Percentiles rank a stretch among this genome's conserved stretches.
Conservation (phyloP, 2,888 invertebrate species). For the Auanema freiburgensis region DNA sequence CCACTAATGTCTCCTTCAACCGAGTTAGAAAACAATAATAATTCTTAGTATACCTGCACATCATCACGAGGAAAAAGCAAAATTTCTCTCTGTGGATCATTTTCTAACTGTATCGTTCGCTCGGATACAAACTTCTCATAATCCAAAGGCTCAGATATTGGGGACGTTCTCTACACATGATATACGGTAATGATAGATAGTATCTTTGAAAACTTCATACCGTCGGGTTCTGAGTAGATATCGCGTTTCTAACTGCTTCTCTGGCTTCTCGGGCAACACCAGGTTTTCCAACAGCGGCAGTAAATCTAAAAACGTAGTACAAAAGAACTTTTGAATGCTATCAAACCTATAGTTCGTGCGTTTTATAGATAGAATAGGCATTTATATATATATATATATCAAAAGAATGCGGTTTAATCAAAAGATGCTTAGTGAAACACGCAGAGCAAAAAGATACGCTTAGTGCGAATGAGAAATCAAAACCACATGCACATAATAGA, state of each 20-base stretch:
- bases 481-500: no score
- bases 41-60: slow-evolving; percentile 42
- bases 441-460: slow-evolving; percentile 3
- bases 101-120: slow-evolving; percentile 56
- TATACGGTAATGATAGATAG: neutral
- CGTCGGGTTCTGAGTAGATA: slow-evolving; percentile 54
- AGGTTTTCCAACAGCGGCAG: slow-evolving; percentile 56
- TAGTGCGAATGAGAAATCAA: no score
- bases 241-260: slow-evolving; percentile 56
- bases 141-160: slow-evolving; percentile 55
- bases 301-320: slow-evolving; percentile 42
- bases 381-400: neutral
- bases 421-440: neutral
- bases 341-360: neutral
- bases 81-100: slow-evolving; percentile 59
- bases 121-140: slow-evolving; percentile 61
- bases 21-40: neutral
- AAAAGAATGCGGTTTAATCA: neutral
- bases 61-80: slow-evolving; percentile 62
- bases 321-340: neutral
- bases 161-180: slow-evolving; percentile 49
- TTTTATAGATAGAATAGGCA: slow-evolving; percentile 5
- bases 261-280: slow-evolving; percentile 60
- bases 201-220: no score
- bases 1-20: slow-evolving; percentile 14